Evolutionary conservation across 2,113 vertebrate genomes (phyloP), one percentile per base, ranked within the genome.

Genomic region (Elachura formosa): DNA sequence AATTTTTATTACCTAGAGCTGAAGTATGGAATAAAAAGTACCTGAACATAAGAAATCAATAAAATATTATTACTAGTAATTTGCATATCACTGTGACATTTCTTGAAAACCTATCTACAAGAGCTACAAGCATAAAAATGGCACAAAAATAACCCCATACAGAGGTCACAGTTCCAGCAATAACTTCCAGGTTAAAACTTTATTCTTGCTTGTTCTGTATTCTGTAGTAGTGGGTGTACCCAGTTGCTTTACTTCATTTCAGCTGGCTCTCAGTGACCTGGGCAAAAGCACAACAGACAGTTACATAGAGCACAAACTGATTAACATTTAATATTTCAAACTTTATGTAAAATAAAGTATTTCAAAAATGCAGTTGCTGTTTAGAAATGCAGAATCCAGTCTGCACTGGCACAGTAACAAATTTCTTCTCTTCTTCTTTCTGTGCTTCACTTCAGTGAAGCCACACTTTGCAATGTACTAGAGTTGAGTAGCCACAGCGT

Each of bases 391-490:
- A 12, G 28, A 36, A 13, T 71, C 46, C 34, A 78, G 43, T 8
- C 29, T 38, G 17, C 43, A 21, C 11, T 41, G 25, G 5, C 33
- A 36, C 4, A 45, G 13, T 14, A 26, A 49, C 25, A 49, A n/a
- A 25, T 45, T 48, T 43, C 3, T 34, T 61, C 36, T 28, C 7
- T 28, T 89, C 49, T 83, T 89, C 36, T 29, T 24, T 61, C 36
- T 29, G 49, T 29, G 24, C 17, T 72, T 72, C 63, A 41, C 13
- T 3, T 11, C 12, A 41, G 34, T 29, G 61, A 88, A 83, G 26
- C 11, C 19, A 52, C 19, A 40, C 16, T 26, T 4, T 2, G 0
- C 0, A 0, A 10, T 9, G 14, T 15, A 18, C 40, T 13, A 5
- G 36, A 34, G 15, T 1, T 8, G 58, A 72, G 28, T 23, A 83